Conservation (phyloP, 1,140 invertebrate species). For the Stenopsyche tienmushanensis region DNA sequence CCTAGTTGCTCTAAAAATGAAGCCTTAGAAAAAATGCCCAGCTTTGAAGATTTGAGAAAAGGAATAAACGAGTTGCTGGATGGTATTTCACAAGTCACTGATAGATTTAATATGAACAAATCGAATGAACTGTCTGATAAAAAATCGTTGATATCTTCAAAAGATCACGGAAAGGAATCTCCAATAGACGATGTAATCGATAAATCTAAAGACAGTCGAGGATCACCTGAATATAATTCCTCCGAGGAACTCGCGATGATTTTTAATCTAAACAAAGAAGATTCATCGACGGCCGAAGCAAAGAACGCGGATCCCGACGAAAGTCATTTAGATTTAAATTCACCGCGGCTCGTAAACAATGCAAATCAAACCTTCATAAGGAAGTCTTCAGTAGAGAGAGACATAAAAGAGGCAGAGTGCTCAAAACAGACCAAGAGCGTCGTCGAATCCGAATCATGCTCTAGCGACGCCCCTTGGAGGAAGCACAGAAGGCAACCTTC, state of each 20-base stretch:
- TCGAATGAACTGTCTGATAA: constrained; percentile 34
- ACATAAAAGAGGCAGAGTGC: constrained; percentile 47
- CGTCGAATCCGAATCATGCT: constrained; percentile 50
- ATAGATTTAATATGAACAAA: constrained; percentile 51
- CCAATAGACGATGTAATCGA: constrained; percentile 20
- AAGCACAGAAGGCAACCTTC: constrained; percentile 26
- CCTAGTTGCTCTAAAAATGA: constrained; percentile 38
- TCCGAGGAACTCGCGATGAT: constrained; percentile 63
- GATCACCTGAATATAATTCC: constrained; percentile 61
- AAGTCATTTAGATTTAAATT: constrained; percentile 47
- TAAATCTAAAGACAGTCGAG: constrained; percentile 45
- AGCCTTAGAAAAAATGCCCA: constrained; percentile 53
- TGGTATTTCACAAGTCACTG: constrained; percentile 54
- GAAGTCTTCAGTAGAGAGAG: constrained; percentile 49
- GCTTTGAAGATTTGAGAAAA: constrained; percentile 55
- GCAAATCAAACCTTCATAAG: constrained; percentile 52
- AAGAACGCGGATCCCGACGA: constrained; percentile 43
- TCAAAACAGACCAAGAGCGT: constrained; percentile 49
- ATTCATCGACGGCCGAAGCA: constrained; percentile 42
- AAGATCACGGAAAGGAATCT: constrained; percentile 39
- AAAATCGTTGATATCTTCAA: too few relatives aligned
- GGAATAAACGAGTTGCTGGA: constrained; percentile 55
- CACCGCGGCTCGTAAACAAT: constrained; percentile 53
- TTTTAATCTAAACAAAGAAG: constrained; percentile 51
- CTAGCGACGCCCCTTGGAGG: constrained; percentile 35